These are phyloP conservation scores for Cotesia glomerata DNA, from an alignment of 1,140 invertebrate species.

Conservation along the genomic window DNA sequence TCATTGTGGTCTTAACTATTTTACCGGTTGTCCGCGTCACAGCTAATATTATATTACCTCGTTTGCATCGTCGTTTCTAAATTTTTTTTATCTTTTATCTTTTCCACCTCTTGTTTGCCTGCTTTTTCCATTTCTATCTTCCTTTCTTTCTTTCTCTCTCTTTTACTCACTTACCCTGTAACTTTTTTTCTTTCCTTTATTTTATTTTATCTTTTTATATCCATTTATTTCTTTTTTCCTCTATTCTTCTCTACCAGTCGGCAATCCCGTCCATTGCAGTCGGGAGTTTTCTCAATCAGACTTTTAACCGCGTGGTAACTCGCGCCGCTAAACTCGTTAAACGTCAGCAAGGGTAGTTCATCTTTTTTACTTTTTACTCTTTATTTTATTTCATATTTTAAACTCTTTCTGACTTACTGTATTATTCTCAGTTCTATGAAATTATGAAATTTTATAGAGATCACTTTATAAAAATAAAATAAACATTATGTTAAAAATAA, in stretches of 20 bases:
- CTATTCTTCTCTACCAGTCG: conserved; percentile 15
- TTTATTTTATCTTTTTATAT: not conserved
- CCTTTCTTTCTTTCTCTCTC: not conserved
- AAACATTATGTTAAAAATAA: not conserved
- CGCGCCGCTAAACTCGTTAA: conserved; percentile 57
- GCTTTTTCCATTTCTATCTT: too few relatives aligned
- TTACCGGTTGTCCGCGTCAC: conserved; percentile 32
- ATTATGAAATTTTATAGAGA: conserved; percentile 22
- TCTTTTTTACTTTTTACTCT: conserved; percentile 20
- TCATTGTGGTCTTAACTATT: conserved; percentile 33
- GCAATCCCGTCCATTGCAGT: conserved; percentile 9
- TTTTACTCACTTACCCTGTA: not conserved
- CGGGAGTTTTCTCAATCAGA: conserved; percentile 58
- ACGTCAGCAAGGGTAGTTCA: conserved; percentile 11
- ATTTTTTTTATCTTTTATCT: conserved; percentile 40
- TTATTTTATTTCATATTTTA: conserved; percentile 1
- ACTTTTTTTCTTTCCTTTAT: not conserved
- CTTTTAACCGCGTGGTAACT: conserved; percentile 56
- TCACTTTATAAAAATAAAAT: conserved; percentile 2
- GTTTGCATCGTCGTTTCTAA: conserved; percentile 56
- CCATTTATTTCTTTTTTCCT: conserved; percentile 3
- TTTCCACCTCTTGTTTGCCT: not conserved
- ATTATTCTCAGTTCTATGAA: conserved; percentile 22
- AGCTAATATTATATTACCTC: conserved; percentile 62
- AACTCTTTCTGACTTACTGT: not conserved